A percentile compares a stretch with the other conserved stretches of the same genome.
phyloP scores from a whole-genome alignment of 2,888 invertebrate genomes.

The Lasius platythorax region DNA sequence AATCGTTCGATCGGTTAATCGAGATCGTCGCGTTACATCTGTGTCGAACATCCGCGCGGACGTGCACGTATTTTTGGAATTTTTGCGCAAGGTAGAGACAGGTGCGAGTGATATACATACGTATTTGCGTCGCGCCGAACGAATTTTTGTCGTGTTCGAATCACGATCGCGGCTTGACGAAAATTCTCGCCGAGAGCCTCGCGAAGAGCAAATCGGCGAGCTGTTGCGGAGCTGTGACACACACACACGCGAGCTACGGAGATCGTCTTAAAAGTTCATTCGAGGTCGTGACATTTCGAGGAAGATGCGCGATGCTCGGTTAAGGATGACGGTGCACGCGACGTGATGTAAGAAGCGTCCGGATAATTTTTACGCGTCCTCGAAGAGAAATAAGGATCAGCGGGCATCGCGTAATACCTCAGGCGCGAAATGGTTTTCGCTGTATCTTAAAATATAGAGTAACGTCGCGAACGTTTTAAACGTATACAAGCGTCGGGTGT shows the following conservation, averaged over 20 bases:
- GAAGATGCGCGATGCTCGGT: constrained; percentile 39
- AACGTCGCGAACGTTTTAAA: background rate
- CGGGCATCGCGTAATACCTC: constrained; percentile 11
- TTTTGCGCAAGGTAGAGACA: constrained; percentile 8
- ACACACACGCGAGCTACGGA: constrained; percentile 3
- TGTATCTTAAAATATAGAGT: constrained; percentile 36
- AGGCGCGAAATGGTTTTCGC: constrained; percentile 14
- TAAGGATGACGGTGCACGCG: constrained; percentile 5
- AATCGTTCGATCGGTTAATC: background rate
- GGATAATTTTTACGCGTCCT: constrained; percentile 27
- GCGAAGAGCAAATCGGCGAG: constrained; percentile 17
- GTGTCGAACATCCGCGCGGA: too few relatives aligned
- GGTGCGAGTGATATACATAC: background rate
- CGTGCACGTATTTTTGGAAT: background rate
- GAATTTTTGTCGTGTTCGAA: background rate
- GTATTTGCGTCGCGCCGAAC: background rate
- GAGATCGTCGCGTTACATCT: background rate
- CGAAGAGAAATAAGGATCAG: constrained; percentile 11
- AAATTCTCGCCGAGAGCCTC: constrained; percentile 1
- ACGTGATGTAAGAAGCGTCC: constrained; percentile 22
- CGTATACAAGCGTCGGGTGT: background rate
- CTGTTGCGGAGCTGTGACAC: background rate
- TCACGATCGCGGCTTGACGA: background rate
- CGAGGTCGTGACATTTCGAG: constrained; percentile 47
- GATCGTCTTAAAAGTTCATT: constrained; percentile 47